Evolutionary conservation across 2,888 invertebrate species (phyloP), one percentile per base, ranked within the genome.

Genomic region (Antheraea assamensis): DNA sequence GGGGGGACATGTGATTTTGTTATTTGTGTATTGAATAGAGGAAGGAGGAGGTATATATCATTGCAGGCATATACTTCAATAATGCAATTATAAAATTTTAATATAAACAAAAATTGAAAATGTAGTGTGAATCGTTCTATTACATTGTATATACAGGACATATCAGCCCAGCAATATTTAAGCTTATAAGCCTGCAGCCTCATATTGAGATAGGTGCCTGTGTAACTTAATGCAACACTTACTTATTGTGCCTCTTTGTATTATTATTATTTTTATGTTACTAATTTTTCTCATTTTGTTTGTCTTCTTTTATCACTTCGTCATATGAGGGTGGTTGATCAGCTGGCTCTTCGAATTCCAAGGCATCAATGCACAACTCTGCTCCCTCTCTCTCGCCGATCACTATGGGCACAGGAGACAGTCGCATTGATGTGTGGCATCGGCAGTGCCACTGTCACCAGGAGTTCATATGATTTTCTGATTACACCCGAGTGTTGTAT

Each of bases 371-470:
- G 19, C 10, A 35, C 13, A 35, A 42, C 35, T 71, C 72, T 27
- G 68, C 10, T 13, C 35, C 35, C 13, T 68, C 72, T 61, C 61
- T 21, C 58, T 78, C 77, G 17, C 79, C 79, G 27, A 79, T 77
- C 2, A 76, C 66, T 2, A 79, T 31, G 2, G 76, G 76, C 27
- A 76, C 30, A n/a, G 5, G 76, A 75, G n/a, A 75, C 75, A 4
- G 61, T 55, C 3, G 74, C 74, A 61, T 79, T 77, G 0, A 42
- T 27, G 66, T 78, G 76, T 15, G 77, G 77, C 30, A 73, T 21
- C 35, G 77, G 77, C 24, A 79, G 75, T 30, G 71, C 58, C 24
- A 79, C 66, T 19, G 74, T 75, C 24, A 73, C 75, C 52, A 72
- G 55, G 24, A 78, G 68, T 13, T 17, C 64, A 58, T 78, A 79